Evolutionary conservation across 2,888 invertebrate genomes (phyloP).

Genomic region (Dorcus hopei): DNA sequence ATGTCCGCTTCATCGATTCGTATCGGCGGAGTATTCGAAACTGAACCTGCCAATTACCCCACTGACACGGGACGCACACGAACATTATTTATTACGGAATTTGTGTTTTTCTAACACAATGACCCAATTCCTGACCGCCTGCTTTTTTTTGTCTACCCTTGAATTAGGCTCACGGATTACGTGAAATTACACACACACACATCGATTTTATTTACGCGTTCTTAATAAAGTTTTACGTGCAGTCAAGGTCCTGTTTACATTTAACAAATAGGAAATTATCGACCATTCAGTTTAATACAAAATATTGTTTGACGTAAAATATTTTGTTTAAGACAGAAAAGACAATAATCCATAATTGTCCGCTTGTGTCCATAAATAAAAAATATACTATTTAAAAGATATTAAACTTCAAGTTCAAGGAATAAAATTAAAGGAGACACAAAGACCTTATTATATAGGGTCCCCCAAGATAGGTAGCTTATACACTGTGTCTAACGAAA

Average conservation of each 20-base stretch:
- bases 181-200: neutral
- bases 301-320: neutral
- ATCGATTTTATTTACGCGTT: neutral
- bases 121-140: slow-evolving; percentile 9
- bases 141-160: neutral
- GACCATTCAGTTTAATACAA: neutral
- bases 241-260: neutral
- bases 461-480: no score
- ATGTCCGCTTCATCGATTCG: slow-evolving; percentile 30
- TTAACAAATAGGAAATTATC: neutral
- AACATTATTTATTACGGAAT: neutral
- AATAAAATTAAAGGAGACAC: no score
- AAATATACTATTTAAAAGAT: no score
- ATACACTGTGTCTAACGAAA: no score
- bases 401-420: no score
- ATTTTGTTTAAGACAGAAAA: no score
- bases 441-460: no score
- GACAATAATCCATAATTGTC: no score
- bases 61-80: neutral
- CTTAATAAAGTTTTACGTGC: neutral
- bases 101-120: slow-evolving; percentile 11
- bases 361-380: no score
- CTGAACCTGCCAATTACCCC: neutral
- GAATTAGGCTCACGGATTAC: neutral
- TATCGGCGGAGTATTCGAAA: neutral